Evolutionary conservation across 2,797 vertebrate genomes (phyloP), one percentile per base, ranked within the genome.

Genomic region (Antrozous pallidus): DNA sequence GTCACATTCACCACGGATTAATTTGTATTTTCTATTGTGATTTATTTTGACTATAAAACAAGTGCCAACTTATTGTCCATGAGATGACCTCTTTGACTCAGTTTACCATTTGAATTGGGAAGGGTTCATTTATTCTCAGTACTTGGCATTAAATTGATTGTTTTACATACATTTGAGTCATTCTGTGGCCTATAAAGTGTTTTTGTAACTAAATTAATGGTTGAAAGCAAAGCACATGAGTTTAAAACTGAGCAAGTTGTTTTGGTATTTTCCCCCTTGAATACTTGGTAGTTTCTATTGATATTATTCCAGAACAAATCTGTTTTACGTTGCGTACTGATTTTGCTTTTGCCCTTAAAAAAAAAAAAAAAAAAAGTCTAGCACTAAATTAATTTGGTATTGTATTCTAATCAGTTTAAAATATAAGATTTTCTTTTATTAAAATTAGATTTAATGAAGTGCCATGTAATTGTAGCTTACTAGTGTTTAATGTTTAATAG

Each of bases 171-270:
- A 73, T 81, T 94, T 95, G 90, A 95, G 82, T 94, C 74, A 94
- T 94, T 96, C 61, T 96, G 84, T 96, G 82, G n/a, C 82, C 86
- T 96, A 18, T 95, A 71, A 80, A 96, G 42, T 95, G 42, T 94
- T 97, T 96, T 84, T 95, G 54, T 97, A 91, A 91, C 81, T 95
- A 78, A 87, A 95, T 93, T 90, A 86, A 86, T 94, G 75, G 58
- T 95, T 93, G 69, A 97, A 96, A 95, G 95, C 77, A 95, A 97
- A 97, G 95, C 95, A 97, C 96, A 96, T 93, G 65, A 96, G 80
- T 95, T 91, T 94, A 96, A 97, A 94, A 91, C 56, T 94, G 91
- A 96, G 71, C 71, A 94, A 93, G 49, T 22, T 90, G 45, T 93
- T 97, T 96, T 88, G 63, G 42, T 96, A 71, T 54, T 86, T 93